Conservation (phyloP, 2,888 invertebrate species). For the Trachelus stipa region DNA sequence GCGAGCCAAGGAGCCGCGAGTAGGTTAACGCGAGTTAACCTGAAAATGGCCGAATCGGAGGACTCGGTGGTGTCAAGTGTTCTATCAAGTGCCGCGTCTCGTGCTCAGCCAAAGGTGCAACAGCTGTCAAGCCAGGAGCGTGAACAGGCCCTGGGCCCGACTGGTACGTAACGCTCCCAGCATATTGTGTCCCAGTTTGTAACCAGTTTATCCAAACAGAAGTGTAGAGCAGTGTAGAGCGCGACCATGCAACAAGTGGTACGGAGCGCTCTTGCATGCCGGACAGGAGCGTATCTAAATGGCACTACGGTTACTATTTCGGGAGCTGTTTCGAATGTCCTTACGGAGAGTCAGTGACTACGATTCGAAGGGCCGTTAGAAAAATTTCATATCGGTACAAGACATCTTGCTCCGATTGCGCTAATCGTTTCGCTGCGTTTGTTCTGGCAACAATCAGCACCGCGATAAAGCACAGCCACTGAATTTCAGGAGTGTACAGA, state of each 20-base stretch:
- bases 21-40: slow-evolving; percentile 55
- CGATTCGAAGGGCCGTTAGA: background rate
- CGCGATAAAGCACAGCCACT: background rate
- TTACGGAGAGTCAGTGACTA: background rate
- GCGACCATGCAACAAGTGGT: slow-evolving; percentile 57
- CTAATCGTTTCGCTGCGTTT: too few relatives aligned
- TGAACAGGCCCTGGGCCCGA: slow-evolving; percentile 33
- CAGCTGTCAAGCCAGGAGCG: slow-evolving; percentile 30
- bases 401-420: too few relatives aligned
- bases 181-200: slow-evolving; percentile 30
- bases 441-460: background rate
- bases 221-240: slow-evolving; percentile 42
- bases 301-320: background rate
- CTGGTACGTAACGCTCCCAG: slow-evolving; percentile 45
- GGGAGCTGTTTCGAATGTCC: background rate
- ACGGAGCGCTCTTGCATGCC: slow-evolving; percentile 47
- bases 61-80: slow-evolving; percentile 51
- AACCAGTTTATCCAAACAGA: slow-evolving; percentile 37
- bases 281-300: slow-evolving; percentile 26
- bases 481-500: background rate
- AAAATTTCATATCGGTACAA: background rate
- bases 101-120: slow-evolving; percentile 34
- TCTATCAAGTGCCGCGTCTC: slow-evolving; percentile 43
- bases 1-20: slow-evolving; percentile 43
- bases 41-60: slow-evolving; percentile 60